These are phyloP conservation scores for Paramisgurnus dabryanus DNA, from an alignment of 2,113 vertebrate genomes.

Conservation along the genomic window DNA sequence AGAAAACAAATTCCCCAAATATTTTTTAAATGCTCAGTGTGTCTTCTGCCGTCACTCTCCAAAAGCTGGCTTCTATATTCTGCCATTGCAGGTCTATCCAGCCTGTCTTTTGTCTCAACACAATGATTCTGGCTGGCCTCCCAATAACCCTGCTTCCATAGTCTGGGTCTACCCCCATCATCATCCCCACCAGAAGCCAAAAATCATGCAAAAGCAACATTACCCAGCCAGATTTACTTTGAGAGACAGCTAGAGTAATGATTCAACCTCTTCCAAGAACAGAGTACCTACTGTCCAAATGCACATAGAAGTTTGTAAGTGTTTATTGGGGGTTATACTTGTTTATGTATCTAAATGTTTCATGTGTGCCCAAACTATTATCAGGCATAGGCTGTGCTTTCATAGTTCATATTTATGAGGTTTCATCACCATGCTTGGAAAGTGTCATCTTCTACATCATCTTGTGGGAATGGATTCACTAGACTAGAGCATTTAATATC, in stretches of 20 bases:
- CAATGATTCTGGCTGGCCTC: conserved; percentile 49
- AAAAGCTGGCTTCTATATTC: conserved; percentile 11
- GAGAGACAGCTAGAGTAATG: conserved; percentile 8
- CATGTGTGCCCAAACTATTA: neutral
- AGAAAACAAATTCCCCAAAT: too few relatives aligned
- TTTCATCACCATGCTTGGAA: conserved; percentile 32
- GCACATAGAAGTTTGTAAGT: neutral
- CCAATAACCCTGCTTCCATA: conserved; percentile 44
- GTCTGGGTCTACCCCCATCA: conserved; percentile 34
- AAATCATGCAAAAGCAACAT: conserved; percentile 18
- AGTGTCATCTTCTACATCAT: conserved; percentile 23
- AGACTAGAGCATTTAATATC: conserved; percentile 4
- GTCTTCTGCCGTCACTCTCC: conserved; percentile 20
- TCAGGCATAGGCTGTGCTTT: conserved; percentile 16
- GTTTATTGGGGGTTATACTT: conserved; percentile 14
- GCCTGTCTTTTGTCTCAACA: conserved; percentile 14
- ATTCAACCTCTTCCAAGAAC: neutral
- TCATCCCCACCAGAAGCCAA: conserved; percentile 22
- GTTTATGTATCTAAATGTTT: conserved; percentile 30
- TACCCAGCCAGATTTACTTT: conserved; percentile 10
- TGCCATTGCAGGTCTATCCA: neutral
- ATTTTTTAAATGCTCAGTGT: neutral
- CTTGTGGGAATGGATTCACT: conserved; percentile 25
- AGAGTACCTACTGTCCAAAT: neutral
- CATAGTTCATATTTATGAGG: conserved; percentile 28